Evolutionary conservation across 2,113 vertebrate species (phyloP).

Genomic region (Cryptomyrus ogoouensis): DNA sequence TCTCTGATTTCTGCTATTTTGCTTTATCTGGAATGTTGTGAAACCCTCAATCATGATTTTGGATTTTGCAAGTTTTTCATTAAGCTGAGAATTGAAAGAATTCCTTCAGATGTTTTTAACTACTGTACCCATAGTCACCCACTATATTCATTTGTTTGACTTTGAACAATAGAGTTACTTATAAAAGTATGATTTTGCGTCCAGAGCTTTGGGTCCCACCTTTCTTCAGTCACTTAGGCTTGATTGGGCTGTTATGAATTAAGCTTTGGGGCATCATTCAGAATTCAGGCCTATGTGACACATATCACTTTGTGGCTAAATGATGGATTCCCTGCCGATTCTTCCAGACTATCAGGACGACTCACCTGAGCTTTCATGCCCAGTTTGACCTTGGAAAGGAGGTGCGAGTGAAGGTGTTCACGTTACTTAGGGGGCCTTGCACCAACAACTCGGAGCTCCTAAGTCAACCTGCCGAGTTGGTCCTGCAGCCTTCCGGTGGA

Average conservation of each 20-base stretch:
- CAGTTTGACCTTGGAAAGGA: constrained; percentile 78
- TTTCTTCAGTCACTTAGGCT: neutral
- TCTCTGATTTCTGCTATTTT: neutral
- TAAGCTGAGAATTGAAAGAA: neutral
- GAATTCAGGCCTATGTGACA: neutral
- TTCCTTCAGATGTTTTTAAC: neutral
- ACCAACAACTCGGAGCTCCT: constrained; percentile 50
- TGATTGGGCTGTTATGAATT: neutral
- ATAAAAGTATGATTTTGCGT: neutral
- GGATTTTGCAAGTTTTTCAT: neutral
- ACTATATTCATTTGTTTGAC: neutral
- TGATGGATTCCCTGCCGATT: neutral
- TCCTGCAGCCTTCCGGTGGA: constrained; percentile 37
- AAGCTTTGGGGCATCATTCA: neutral
- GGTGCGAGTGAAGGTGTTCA: constrained; percentile 63
- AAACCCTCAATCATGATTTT: neutral
- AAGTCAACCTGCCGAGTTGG: constrained; percentile 51
- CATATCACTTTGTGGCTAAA: neutral
- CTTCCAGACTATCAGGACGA: constrained; percentile 45
- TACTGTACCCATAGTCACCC: neutral
- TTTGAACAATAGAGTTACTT: neutral
- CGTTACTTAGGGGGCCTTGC: constrained; percentile 60
- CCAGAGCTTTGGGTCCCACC: neutral
- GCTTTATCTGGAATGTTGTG: neutral
- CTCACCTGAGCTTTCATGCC: constrained; percentile 33